Percentiles rank a stretch among this genome's conserved stretches.
Evolutionary conservation across 2,113 vertebrate genomes (phyloP).

Genomic region (Bothrops jararaca): DNA sequence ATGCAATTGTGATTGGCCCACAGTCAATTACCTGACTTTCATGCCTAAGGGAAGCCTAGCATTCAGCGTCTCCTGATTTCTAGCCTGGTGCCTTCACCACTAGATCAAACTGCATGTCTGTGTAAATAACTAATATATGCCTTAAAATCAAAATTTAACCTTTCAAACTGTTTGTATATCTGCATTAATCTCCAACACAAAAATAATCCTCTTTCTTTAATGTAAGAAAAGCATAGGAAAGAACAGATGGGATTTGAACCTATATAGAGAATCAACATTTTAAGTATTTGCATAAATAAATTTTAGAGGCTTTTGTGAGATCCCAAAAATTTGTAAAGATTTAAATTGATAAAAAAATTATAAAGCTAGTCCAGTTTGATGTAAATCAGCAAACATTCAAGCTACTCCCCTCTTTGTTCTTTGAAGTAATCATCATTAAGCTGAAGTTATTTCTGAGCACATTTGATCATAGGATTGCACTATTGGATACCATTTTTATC

Average conservation of each 20-base stretch:
- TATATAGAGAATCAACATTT: conserved; percentile 48
- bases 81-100: neutral
- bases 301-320: neutral
- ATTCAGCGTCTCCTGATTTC: neutral
- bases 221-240: conserved; percentile 47
- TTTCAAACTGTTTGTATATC: conserved; percentile 62
- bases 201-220: conserved; percentile 54
- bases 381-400: neutral
- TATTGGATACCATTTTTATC: neutral
- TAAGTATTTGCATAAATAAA: conserved; percentile 44
- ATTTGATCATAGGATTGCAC: neutral
- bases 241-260: conserved; percentile 65
- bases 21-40: neutral
- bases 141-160: conserved; percentile 53
- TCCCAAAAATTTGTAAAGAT: neutral
- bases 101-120: conserved; percentile 13
- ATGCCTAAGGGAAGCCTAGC: neutral
- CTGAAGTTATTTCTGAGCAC: neutral
- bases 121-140: conserved; percentile 52
- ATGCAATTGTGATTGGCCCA: neutral
- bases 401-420: neutral
- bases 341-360: neutral
- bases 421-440: neutral
- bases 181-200: conserved; percentile 70
- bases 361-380: neutral